phyloP scores from a whole-genome alignment of 2,113 vertebrate genomes.

The Fulmarus glacialis region DNA sequence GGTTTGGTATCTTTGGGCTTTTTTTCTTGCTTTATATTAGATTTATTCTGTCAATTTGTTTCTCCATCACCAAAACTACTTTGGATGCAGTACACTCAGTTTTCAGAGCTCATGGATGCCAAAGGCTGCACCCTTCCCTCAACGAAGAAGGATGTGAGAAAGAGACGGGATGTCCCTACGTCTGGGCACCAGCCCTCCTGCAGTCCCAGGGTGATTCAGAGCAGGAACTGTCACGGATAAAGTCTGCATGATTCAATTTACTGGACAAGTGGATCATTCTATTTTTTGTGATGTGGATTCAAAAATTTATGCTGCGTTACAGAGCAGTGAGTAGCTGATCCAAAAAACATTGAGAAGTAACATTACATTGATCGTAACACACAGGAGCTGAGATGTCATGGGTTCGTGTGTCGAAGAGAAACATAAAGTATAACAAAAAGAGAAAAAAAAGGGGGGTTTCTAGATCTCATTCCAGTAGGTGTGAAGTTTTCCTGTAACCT shows the following conservation, averaged over 20 bases:
- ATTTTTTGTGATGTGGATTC: not conserved
- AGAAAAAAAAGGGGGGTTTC: not conserved
- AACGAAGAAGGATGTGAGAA: not conserved
- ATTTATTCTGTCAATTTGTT: not conserved
- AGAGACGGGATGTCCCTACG: fast-evolving
- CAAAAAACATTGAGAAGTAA: not conserved
- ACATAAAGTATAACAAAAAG: not conserved
- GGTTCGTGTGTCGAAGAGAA: not conserved
- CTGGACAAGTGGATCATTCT: not conserved
- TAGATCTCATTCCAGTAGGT: not conserved
- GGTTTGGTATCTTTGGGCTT: not conserved
- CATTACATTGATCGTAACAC: fast-evolving
- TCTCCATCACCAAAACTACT: not conserved
- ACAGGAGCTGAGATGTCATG: not conserved
- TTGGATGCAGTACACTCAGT: not conserved
- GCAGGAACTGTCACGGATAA: not conserved
- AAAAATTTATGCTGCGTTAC: not conserved
- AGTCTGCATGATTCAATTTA: not conserved
- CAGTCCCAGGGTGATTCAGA: not conserved
- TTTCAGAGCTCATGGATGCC: not conserved
- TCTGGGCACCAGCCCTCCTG: not conserved
- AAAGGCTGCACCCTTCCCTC: not conserved
- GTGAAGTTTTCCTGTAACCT: not conserved
- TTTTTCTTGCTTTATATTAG: not conserved
- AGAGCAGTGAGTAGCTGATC: not conserved